A percentile compares a stretch with the other conserved stretches of the same genome.
These are phyloP conservation scores for Andrena praecox DNA, from an alignment of 2,888 invertebrate genomes.

Conservation along the genomic window DNA sequence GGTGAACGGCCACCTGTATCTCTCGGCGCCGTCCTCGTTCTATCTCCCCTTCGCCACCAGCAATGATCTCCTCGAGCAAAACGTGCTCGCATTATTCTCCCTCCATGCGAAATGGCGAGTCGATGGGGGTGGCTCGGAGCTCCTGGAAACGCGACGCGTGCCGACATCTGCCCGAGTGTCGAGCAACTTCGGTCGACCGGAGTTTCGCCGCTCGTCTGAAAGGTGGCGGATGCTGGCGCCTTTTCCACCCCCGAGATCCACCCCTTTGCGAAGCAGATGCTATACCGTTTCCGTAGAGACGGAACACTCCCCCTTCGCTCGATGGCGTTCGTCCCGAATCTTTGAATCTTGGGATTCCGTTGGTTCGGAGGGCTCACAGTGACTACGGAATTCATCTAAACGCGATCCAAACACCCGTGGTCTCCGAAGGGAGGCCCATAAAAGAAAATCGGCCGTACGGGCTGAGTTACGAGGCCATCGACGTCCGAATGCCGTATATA, in stretches of 20 bases:
- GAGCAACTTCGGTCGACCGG: slow-evolving; percentile 34
- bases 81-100: slow-evolving; percentile 8
- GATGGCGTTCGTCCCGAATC: slow-evolving; percentile 30
- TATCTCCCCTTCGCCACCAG: not conserved
- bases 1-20: too few relatives aligned
- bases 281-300: not conserved
- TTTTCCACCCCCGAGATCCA: slow-evolving; percentile 43
- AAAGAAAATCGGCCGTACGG: slow-evolving; percentile 51
- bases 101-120: slow-evolving; percentile 12
- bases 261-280: not conserved
- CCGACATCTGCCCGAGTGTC: slow-evolving; percentile 58
- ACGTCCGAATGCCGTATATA: slow-evolving; percentile 31
- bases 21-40: not conserved
- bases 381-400: slow-evolving; percentile 4
- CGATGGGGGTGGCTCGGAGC: slow-evolving; percentile 7
- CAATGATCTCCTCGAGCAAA: not conserved
- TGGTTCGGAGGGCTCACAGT: not conserved
- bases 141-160: slow-evolving; percentile 44
- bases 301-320: not conserved
- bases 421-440: slow-evolving; percentile 33
- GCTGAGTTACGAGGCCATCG: slow-evolving; percentile 63
- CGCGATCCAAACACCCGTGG: not conserved
- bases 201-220: slow-evolving; percentile 44
- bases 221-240: slow-evolving; percentile 52
- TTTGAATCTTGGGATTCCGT: slow-evolving; percentile 2